Conservation (phyloP, 2,797 vertebrate genomes). For the Macrochelys suwanniensis region DNA sequence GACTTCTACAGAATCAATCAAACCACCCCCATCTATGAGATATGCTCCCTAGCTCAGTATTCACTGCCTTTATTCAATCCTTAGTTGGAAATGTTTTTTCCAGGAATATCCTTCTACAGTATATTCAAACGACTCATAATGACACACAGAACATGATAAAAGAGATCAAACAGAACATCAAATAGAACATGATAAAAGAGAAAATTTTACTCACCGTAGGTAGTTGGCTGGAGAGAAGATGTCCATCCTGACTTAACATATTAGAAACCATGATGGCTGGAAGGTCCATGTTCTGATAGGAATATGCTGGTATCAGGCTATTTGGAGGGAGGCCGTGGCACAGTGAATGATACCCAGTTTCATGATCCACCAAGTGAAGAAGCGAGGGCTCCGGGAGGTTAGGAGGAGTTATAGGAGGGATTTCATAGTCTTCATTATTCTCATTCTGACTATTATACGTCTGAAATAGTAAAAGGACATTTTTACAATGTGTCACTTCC, state of each 20-base stretch:
- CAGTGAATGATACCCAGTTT: slow-evolving; percentile 92
- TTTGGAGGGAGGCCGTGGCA: slow-evolving; percentile 95
- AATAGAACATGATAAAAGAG: rapidly evolving
- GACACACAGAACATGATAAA: rapidly evolving
- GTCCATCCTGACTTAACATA: slow-evolving; percentile 96
- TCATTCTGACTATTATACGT: slow-evolving; percentile 89
- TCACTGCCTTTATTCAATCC: neutral
- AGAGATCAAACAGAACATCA: rapidly evolving
- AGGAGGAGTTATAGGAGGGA: slow-evolving; percentile 97
- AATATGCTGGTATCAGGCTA: slow-evolving; percentile 95
- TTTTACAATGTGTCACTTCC: neutral
- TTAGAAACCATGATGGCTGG: slow-evolving; percentile 99
- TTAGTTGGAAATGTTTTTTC: rapidly evolving
- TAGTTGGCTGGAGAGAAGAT: slow-evolving; percentile 95
- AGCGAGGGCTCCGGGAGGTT: slow-evolving; percentile 95
- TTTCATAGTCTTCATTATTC: slow-evolving; percentile 97
- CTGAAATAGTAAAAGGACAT: slow-evolving; percentile 79
- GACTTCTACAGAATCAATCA: neutral
- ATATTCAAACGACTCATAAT: neutral
- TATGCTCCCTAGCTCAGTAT: rapidly evolving
- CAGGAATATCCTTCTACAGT: neutral
- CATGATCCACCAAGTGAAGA: slow-evolving; percentile 97
- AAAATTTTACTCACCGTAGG: slow-evolving; percentile 91
- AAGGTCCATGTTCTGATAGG: slow-evolving; percentile 95
- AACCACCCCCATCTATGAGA: rapidly evolving